A percentile compares a stretch with the other conserved stretches of the same genome.
Evolutionary conservation across 92 coral and sea anemone species (phyloP).

Genomic region (Siderastrea siderea): DNA sequence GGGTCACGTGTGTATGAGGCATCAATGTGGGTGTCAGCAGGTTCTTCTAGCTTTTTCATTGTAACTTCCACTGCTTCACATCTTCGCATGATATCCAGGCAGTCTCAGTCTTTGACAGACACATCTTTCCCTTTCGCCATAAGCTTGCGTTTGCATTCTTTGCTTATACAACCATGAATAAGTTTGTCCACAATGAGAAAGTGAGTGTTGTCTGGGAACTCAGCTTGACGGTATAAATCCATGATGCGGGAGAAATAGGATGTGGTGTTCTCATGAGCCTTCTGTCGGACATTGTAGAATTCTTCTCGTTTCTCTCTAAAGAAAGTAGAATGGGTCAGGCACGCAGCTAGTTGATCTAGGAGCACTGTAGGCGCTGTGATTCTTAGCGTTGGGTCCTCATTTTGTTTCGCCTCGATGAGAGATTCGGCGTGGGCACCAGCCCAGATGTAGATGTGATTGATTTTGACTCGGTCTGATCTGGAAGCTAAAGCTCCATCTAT

Average conservation of each 20-base stretch:
- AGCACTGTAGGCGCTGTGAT: constrained; percentile 57
- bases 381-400: constrained; percentile 60
- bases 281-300: constrained; percentile 66
- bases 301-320: constrained; percentile 80
- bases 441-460: constrained; percentile 73
- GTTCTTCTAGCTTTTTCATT: constrained; percentile 54
- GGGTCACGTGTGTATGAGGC: constrained; percentile 70
- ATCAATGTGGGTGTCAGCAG: constrained; percentile 54
- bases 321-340: constrained; percentile 73
- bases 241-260: too few relatives aligned
- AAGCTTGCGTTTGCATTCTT: too few relatives aligned
- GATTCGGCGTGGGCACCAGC: constrained; percentile 89
- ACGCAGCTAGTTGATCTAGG: constrained; percentile 73
- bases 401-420: constrained; percentile 66
- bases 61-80: constrained; percentile 35
- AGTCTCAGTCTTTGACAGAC: too few relatives aligned
- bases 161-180: too few relatives aligned
- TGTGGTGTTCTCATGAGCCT: constrained; percentile 46
- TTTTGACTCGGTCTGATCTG: constrained; percentile 74
- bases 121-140: too few relatives aligned
- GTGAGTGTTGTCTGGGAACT: too few relatives aligned
- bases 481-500: constrained; percentile 73
- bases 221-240: too few relatives aligned
- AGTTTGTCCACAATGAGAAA: too few relatives aligned
- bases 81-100: too few relatives aligned